A percentile compares a stretch with the other conserved stretches of the same genome.
These are phyloP conservation scores for Sisor rabdophorus DNA, from an alignment of 2,113 vertebrate species.

Conservation along the genomic window DNA sequence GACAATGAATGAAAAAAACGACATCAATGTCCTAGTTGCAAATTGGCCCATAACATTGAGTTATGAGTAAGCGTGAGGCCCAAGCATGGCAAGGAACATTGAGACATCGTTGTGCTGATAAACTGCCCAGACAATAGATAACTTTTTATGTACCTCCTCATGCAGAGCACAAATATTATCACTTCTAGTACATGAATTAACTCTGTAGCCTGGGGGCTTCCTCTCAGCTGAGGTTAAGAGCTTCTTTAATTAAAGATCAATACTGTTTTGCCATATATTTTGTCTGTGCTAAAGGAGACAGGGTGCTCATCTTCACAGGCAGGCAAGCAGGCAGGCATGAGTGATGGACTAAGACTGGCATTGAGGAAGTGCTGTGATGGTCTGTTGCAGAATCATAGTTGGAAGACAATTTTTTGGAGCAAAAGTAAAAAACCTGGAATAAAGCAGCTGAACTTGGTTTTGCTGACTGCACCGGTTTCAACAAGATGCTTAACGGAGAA, in stretches of 20 bases:
- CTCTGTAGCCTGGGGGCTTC: slow-evolving; percentile 69
- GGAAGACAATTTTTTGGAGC: slow-evolving; percentile 28
- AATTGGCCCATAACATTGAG: slow-evolving; percentile 75
- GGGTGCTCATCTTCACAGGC: slow-evolving; percentile 57
- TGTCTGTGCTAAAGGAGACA: slow-evolving; percentile 59
- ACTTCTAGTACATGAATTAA: slow-evolving; percentile 81
- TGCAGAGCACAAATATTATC: slow-evolving; percentile 80
- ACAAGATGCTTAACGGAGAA: slow-evolving; percentile 24
- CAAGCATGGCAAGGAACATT: slow-evolving; percentile 44
- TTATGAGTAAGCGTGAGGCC: slow-evolving; percentile 71
- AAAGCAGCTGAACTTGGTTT: slow-evolving; percentile 32
- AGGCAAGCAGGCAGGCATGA: slow-evolving; percentile 22
- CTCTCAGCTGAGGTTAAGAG: slow-evolving; percentile 75
- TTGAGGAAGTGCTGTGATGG: slow-evolving; percentile 27
- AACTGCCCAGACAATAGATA: slow-evolving; percentile 77
- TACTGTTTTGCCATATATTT: slow-evolving; percentile 73
- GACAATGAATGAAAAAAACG: slow-evolving; percentile 34
- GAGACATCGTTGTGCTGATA: slow-evolving; percentile 70
- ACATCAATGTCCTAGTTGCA: slow-evolving; percentile 64
- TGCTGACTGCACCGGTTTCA: slow-evolving; percentile 28
- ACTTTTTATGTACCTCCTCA: slow-evolving; percentile 78
- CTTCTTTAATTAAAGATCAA: slow-evolving; percentile 82
- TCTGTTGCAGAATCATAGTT: slow-evolving; percentile 19
- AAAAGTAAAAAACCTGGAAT: slow-evolving; percentile 17
- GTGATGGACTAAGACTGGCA: slow-evolving; percentile 27